Evolutionary conservation across 2,113 vertebrate genomes (phyloP), one percentile per base, ranked within the genome.

Genomic region (Phrynosoma platyrhinos): DNA sequence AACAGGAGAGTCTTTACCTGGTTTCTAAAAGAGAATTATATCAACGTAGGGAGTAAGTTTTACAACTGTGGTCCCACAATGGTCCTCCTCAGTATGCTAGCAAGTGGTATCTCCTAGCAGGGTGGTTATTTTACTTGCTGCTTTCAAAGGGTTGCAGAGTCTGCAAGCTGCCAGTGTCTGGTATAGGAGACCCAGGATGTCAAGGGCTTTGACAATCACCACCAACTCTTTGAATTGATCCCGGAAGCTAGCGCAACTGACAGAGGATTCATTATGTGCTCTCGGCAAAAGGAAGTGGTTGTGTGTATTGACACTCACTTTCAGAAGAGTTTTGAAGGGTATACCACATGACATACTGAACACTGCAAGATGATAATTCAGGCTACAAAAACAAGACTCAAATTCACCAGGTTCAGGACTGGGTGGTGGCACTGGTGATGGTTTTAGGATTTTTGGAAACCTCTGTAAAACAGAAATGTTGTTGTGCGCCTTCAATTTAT

Each of bases 201-300:
- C 55, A 75, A 84, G n/a, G 52, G n/a, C 32, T 64, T 81, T 58
- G 71, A 84, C 21, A 32, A 20, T 58, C 55, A 84, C 74, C 55
- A 47, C 10, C 36, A 32, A 52, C 42, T 25, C 58, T 66, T 23
- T 52, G 75, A 36, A 68, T 10, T 25, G 58, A 4, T 42, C 27
- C 75, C 75, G 23, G 84, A 79, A 79, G 64, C 20, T 14, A 25
- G 42, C 78, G 55, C 55, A 85, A 77, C 72, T 77, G 58, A 9
- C 10, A 14, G 32, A 32, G 75, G 32, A 52, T n/a, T 68, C 23
- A 36, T 86, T 68, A 69, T 32, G 10, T 16, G 3, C 30, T 52
- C 30, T 52, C 64, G 21, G 42, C 62, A 53, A 86, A 86, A 86
- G 84, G 84, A 86, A 86, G 75, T 86, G 84, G 84, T 74, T 21